phyloP scores from a whole-genome alignment of 2,113 vertebrate genomes.

The Emydura subglobosa region DNA sequence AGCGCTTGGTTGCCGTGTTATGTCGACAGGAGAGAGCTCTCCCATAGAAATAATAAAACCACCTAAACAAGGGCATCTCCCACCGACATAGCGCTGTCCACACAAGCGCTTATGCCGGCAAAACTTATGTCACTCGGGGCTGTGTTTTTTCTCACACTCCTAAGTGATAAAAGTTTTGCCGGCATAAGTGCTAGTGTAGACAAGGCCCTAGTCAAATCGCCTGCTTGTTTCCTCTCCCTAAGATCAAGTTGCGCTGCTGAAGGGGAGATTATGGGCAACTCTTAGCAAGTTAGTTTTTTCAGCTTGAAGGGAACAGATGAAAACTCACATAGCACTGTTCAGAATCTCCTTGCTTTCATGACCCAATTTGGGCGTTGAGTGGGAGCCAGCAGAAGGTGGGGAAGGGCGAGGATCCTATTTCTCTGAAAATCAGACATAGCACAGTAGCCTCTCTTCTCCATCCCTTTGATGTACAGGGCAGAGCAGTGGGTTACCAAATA shows the following conservation, averaged over 20 bases:
- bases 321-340: neutral
- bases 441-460: neutral
- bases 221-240: neutral
- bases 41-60: no score
- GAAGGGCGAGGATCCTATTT: neutral
- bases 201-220: neutral
- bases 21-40: no score
- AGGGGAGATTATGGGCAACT: neutral
- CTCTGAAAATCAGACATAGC: neutral
- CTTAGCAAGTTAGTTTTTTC: neutral
- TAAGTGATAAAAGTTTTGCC: neutral
- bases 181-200: no score
- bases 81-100: no score
- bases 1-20: no score
- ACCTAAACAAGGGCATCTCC: no score
- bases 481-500: neutral
- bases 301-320: neutral
- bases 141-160: no score
- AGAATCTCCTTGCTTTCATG: neutral
- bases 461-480: neutral
- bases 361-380: neutral
- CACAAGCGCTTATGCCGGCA: no score
- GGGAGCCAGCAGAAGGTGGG: neutral
- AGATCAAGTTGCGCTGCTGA: neutral
- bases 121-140: no score